A percentile compares a stretch with the other conserved stretches of the same genome.
Conservation (phyloP, 2,113 vertebrate species). For the Sturnus vulgaris region DNA sequence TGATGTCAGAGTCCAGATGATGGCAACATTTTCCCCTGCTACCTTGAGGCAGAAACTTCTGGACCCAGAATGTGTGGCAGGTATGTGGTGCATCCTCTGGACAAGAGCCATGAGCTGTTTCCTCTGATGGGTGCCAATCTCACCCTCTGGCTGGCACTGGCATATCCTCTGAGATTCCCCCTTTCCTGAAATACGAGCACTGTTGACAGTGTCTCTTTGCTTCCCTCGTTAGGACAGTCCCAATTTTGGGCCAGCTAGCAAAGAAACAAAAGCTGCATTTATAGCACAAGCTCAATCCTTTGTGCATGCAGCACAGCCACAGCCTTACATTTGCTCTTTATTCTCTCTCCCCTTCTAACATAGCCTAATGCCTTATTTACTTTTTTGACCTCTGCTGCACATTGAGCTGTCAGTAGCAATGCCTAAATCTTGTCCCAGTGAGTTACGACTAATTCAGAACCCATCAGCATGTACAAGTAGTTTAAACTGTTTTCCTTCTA, state of each 20-base stretch:
- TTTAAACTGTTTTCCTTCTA: constrained; percentile 35
- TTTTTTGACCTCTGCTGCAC: constrained; percentile 59
- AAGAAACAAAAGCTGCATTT: neutral
- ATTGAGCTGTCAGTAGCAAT: constrained; percentile 44
- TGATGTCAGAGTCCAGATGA: neutral
- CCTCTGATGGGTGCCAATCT: fast-evolving
- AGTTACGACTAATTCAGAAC: constrained; percentile 48
- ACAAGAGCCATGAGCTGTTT: neutral
- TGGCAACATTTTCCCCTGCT: neutral
- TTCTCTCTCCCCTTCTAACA: neutral
- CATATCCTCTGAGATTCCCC: neutral
- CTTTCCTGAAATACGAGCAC: neutral
- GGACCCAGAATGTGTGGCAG: neutral
- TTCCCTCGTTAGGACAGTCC: neutral
- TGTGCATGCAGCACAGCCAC: neutral
- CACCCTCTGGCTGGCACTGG: neutral
- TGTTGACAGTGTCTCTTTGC: neutral
- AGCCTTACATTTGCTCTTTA: neutral
- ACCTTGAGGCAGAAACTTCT: neutral
- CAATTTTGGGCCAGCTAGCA: neutral
- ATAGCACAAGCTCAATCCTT: neutral
- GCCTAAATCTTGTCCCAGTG: constrained; percentile 30
- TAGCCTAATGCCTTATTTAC: constrained; percentile 46
- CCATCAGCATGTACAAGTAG: constrained; percentile 44
- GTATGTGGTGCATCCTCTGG: neutral